Base-by-base conservation (phyloP, 2,888 invertebrate genomes). In the Tenthredo mesomela region DNA sequence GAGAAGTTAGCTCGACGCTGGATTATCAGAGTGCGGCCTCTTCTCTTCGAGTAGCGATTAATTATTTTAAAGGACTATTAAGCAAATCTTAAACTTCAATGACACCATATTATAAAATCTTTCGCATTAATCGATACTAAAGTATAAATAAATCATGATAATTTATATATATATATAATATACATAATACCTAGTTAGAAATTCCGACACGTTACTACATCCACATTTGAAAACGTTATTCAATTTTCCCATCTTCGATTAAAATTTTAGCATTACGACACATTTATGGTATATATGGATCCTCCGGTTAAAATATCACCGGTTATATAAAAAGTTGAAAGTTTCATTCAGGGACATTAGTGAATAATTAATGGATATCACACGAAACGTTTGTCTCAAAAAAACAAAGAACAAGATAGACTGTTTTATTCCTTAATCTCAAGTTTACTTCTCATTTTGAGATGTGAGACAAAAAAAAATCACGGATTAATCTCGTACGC, bases 1-100 rank as follows among this genome's bases (percentile, higher is more conserved):
- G 67, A 67, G 67, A 67, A 67, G 67, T 67, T 67, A 47, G 10
- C 10, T 67, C 7, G 67, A 18, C 67, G 67, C 12, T 4, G 67
- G 18, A 67, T 67, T 33, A 33, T 67, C 15, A 15, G 18, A 18
- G 25, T 5, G 6, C 25, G 5, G 15, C 12, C 7, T 33, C 12
- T 29, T 43, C 12, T 40, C 3, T 80, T 80, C 29, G n/a, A 80
- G 61, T 40, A 40, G 61, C 80, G 12, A 80, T 80, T 80, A 80
- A 80, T 61, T 80, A 61, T 77, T 54, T 77, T 29, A 21, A 29
- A 33, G 50, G 33, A 54, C 54, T 33, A 40, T 77, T 54, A 54
- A 77, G 25, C 50, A 33, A 77, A 77, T 77, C 77, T 50, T 54
- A 43, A n/a, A 40, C 73, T 73, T 47, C 29, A 6, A 77, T 50